Conservation (phyloP, 2,797 vertebrate species). For the Novumbra hubbsi region DNA sequence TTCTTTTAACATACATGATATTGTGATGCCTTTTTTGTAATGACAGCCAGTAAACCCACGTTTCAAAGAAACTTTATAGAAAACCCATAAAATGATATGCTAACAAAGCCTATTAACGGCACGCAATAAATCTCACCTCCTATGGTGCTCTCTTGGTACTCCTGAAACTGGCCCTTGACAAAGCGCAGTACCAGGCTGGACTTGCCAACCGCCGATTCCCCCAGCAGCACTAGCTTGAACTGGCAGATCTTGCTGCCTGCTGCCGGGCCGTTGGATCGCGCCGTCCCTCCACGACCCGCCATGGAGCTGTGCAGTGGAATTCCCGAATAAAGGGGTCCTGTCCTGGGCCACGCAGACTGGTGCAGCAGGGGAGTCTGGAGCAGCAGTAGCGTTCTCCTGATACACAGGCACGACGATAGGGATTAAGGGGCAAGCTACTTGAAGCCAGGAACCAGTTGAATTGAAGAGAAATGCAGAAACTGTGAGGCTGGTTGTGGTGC, state of each 20-base stretch:
- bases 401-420: neutral
- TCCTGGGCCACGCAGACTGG: neutral
- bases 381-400: neutral
- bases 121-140: constrained; percentile 80
- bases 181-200: constrained; percentile 98
- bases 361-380: neutral
- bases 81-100: too few relatives aligned
- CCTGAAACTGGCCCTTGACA: constrained; percentile 98
- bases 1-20: neutral
- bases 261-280: constrained; percentile 91
- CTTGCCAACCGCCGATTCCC: constrained; percentile 95
- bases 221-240: constrained; percentile 96
- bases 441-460: neutral
- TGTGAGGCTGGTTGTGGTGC: neutral
- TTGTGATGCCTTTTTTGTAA: neutral
- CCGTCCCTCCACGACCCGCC: constrained; percentile 92
- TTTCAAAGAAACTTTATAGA: neutral
- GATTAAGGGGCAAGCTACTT: neutral
- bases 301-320: constrained; percentile 65
- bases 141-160: constrained; percentile 99
- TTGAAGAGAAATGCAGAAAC: neutral
- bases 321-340: constrained; percentile 17
- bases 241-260: constrained; percentile 98
- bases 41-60: neutral
- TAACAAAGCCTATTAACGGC: too few relatives aligned